Percentiles rank a stretch among this genome's conserved stretches.
Evolutionary conservation across 2,888 invertebrate genomes (phyloP).

Genomic region (Meloe dianella): DNA sequence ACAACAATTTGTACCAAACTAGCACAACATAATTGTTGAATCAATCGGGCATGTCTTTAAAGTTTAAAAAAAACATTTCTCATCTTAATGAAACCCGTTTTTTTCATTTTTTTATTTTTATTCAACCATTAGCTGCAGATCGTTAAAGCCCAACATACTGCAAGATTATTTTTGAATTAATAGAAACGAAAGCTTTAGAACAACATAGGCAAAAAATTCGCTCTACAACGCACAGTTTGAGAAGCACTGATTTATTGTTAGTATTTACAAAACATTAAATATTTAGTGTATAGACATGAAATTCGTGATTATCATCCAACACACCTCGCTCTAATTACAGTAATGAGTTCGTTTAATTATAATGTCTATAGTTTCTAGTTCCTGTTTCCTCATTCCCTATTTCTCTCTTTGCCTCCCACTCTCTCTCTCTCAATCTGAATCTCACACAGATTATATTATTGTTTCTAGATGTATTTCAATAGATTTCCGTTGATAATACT

Average conservation of each 20-base stretch:
- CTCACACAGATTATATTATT: not conserved
- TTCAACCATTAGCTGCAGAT: too few species aligned
- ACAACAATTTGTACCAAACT: too few species aligned
- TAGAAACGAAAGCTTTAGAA: too few species aligned
- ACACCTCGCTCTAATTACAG: conserved; percentile 39
- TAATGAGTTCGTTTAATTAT: conserved; percentile 34
- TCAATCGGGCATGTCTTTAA: too few species aligned
- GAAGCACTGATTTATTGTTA: not conserved
- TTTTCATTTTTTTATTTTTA: too few species aligned
- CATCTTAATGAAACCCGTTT: too few species aligned
- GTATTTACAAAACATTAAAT: not conserved
- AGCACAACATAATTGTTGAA: too few species aligned
- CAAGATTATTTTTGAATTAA: too few species aligned
- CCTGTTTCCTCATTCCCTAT: not conserved
- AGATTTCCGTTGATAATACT: not conserved
- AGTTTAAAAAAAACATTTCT: too few species aligned
- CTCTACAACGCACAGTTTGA: not conserved
- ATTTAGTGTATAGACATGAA: not conserved
- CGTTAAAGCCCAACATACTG: too few species aligned
- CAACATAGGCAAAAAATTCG: not conserved
- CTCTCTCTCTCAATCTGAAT: not conserved
- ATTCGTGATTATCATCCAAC: conserved; percentile 17
- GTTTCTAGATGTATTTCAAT: not conserved
- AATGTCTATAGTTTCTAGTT: not conserved
- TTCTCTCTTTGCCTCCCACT: not conserved